Conservation (phyloP, 2,797 vertebrate species). For the Protonibea diacanthus region DNA sequence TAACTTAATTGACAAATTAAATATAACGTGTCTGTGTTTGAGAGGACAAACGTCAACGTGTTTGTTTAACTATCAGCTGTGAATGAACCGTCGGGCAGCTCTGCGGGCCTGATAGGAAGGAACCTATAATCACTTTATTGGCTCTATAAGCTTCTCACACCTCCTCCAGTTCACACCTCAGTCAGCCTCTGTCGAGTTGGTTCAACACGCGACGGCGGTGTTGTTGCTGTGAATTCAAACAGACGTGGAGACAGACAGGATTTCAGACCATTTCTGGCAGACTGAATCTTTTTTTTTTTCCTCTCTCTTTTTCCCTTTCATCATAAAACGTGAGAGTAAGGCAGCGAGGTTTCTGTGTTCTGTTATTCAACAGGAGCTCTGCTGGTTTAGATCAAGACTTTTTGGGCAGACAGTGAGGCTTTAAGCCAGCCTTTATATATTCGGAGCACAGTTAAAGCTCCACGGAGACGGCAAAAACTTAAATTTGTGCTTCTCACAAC, state of each 20-base stretch:
- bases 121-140: constrained; percentile 69
- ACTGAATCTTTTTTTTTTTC: constrained; percentile 5
- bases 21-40: background rate
- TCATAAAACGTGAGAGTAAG: constrained; percentile 61
- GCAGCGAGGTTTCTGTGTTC: constrained; percentile 35
- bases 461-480: too few species aligned
- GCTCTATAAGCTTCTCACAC: constrained; percentile 58
- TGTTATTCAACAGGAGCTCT: constrained; percentile 42
- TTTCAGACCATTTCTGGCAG: constrained; percentile 38
- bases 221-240: constrained; percentile 42
- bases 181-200: constrained; percentile 18
- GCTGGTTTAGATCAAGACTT: constrained; percentile 20
- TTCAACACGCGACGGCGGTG: constrained; percentile 25
- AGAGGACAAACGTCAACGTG: background rate
- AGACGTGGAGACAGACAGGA: constrained; percentile 47
- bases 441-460: background rate
- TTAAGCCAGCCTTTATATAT: background rate
- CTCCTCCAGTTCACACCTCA: constrained; percentile 56
- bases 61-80: constrained; percentile 30
- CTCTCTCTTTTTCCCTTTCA: constrained; percentile 34
- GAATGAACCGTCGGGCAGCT: constrained; percentile 10
- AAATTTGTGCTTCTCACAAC: too few species aligned
- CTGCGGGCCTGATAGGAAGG: constrained; percentile 45
- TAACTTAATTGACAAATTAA: background rate
- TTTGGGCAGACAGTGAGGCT: background rate